These are phyloP conservation scores for Penaeus monodon DNA, from an alignment of 2,888 invertebrate species.

Conservation along the genomic window DNA sequence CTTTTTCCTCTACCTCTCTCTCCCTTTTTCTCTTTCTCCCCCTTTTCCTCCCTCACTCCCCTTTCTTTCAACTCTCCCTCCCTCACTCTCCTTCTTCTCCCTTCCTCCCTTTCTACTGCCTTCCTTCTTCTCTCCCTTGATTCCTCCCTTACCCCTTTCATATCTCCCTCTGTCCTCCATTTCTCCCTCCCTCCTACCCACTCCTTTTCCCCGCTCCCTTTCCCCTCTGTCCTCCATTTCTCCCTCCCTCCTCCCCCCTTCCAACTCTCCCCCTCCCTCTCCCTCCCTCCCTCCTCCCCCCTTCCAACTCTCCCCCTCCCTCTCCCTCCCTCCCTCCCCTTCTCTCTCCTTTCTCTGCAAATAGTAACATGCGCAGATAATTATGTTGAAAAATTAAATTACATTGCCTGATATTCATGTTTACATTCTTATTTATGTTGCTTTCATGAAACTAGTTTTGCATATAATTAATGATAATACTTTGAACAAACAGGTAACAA, in stretches of 20 bases:
- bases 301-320: not conserved
- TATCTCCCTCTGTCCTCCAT: fast-evolving
- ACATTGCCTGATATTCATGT: not conserved
- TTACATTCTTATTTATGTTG: not conserved
- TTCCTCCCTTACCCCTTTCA: not conserved
- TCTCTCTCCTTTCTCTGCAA: not conserved
- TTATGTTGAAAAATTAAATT: not conserved
- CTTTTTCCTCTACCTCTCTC: not conserved
- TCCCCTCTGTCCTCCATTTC: not conserved
- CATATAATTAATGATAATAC: too few species aligned
- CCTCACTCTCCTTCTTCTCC: not conserved
- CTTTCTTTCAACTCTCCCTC: too few species aligned
- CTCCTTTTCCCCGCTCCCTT: not conserved
- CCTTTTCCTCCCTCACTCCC: not conserved
- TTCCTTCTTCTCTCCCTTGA: not conserved
- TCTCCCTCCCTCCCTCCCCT: too few species aligned
- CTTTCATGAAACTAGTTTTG: not conserved
- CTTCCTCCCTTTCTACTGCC: not conserved
- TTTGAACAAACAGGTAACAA: too few species aligned
- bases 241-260: not conserved
- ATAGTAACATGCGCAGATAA: not conserved
- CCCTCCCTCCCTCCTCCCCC: not conserved
- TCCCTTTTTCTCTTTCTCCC: not conserved
- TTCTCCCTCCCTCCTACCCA: not conserved
- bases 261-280: not conserved